Evolutionary conservation across 2,888 invertebrate genomes (phyloP), one percentile per base, ranked within the genome.

Genomic region (Merodon equestris): DNA sequence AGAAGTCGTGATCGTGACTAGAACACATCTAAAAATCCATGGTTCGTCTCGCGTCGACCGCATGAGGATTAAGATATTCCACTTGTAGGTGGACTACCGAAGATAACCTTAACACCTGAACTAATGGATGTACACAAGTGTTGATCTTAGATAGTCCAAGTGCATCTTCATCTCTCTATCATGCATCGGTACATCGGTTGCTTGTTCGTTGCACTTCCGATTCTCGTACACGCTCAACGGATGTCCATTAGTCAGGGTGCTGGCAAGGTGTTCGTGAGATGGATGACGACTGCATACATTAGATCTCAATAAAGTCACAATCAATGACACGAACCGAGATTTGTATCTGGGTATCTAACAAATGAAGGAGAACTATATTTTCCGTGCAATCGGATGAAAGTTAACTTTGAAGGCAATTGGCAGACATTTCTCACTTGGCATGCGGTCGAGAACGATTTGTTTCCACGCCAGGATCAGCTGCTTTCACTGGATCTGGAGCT

Each of bases 1-100:
- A 27, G 42, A 53, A 72, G 47, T 67, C 77, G 63, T 77, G 77
- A 73, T 77, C 77, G 77, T 77, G 77, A 73, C 77, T 73, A 19
- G 27, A 27, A 27, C 27, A 53, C 61, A 73, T 61, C 66, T 44
- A 18, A 38, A 27, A 51, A 58, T 53, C 56, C 40, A 10, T 14
- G 27, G 38, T 60, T 47, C 27, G 13, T 48, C 47, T 38, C 4
- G 15, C 27, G 57, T 40, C 13, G 40, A 19, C 27, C 17, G 15
- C 9, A n/a, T 38, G 17, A 14, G 12, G 54, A 77, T 77, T 66
- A 72, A 67, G 67, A 61, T 54, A 61, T 72, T 56, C 44, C 45
- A 27, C 60, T 76, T 77, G 73, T 73, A 77, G 77, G 73, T 68
- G 73, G 73, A 77, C 73, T 67, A 67, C 67, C 47, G 61, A 7